Percentiles rank a stretch among this genome's conserved stretches.
Evolutionary conservation across 2,113 vertebrate genomes (phyloP).

Genomic region (Albula glossodonta): DNA sequence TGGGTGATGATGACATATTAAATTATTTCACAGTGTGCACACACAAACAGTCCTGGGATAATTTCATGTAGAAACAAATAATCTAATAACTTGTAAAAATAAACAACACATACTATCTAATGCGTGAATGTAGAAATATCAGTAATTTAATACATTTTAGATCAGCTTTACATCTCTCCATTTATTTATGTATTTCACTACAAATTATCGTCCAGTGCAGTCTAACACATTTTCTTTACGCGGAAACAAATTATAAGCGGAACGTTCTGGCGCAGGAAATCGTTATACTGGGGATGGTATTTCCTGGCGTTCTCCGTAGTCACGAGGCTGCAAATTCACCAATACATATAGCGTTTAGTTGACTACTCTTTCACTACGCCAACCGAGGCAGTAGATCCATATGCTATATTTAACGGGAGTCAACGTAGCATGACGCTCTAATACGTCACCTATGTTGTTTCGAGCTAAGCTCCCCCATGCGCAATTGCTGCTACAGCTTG

Average conservation of each 20-base stretch:
- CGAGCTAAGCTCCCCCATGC: background rate
- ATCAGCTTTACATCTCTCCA: too few species aligned
- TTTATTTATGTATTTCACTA: background rate
- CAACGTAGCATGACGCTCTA: background rate
- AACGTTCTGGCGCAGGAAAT: background rate
- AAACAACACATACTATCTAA: too few species aligned
- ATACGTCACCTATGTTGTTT: too few species aligned
- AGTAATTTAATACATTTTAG: too few species aligned
- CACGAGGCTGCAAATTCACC: background rate
- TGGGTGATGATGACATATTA: too few species aligned
- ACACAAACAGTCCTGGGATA: too few species aligned
- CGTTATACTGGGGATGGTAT: background rate
- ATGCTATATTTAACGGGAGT: background rate
- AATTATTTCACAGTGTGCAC: too few species aligned
- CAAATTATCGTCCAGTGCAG: background rate
- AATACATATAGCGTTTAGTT: background rate
- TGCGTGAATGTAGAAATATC: too few species aligned
- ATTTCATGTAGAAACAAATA: too few species aligned
- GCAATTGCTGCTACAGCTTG: too few species aligned
- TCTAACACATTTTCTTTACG: background rate
- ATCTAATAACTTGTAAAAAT: too few species aligned
- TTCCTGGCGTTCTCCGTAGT: background rate
- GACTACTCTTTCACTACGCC: background rate
- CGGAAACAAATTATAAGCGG: background rate
- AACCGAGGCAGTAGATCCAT: background rate